Evolutionary conservation across 2,797 vertebrate genomes (phyloP), one percentile per base, ranked within the genome.

Genomic region (Kryptopterus vitreolus): DNA sequence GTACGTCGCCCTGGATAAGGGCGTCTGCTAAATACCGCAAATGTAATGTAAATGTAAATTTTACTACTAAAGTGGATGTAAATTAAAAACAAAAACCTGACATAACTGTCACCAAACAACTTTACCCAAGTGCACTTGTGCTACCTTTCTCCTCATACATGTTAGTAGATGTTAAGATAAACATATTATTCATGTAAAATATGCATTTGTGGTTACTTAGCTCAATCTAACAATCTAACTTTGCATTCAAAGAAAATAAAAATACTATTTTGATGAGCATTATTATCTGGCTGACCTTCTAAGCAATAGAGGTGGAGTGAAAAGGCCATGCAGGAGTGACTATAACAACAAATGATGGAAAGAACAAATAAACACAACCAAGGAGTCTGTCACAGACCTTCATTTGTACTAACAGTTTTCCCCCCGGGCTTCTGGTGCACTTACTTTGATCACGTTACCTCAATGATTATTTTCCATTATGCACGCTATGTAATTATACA

Each of bases 371-470:
- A 58, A 74, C 33, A 57, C 31, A 58, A 26, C 33, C 31, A 55
- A 55, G 16, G 20, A 71, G 48, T 71, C 26, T 33, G 20, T 15
- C 52, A 55, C 31, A 38, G 20, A 58, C 33, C 53, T 24, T 33
- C 3, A 7, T 58, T 57, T 43, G 22, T 73, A 58, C 31, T 33
- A 71, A 53, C 26, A 71, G 29, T 53, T 71, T 71, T 33, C 6
- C 26, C 38, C n/a, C 7, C 26, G 31, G 24, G 68, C 68, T 48
- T 71, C 48, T 72, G 50, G 50, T 55, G 33, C 5, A 8, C 50
- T 71, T 71, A 29, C 29, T 57, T 55, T 74, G 33, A 58, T 74
- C 71, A 58, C 52, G 43, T 43, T 38, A 43, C 13, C 33, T 43
- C 13, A 55, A n/a, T 22, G 58, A 43, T 1, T 38, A 74, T 74